Evolutionary conservation across 2,888 invertebrate genomes (phyloP), one percentile per base, ranked within the genome.

Genomic region (Mellilla xanthometata): DNA sequence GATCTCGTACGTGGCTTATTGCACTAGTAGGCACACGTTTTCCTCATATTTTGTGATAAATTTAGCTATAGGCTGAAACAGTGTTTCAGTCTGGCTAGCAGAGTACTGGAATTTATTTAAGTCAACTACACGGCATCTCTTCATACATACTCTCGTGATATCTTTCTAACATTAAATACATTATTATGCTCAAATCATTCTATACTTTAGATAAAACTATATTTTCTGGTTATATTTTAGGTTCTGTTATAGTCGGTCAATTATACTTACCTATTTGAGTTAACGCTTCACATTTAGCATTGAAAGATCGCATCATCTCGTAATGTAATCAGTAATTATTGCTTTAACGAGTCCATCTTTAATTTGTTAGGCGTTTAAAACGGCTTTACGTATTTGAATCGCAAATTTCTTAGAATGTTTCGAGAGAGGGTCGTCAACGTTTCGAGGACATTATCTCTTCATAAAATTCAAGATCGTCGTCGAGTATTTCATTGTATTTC

Each of bases 361-460:
- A 88, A 89, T 89, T 89, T 88, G 88, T 88, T 84, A 88, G 88
- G 85, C 87, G 86, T 88, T 86, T 85, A 82, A 88, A 87, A 88
- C 87, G 88, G 87, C 88, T 88, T 87, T 83, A 71, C 84, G 81
- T 79, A 89, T 89, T 89, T 89, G 88, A 89, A 88, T 88, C 87
- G 79, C 88, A 89, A 89, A 89, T 89, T 88, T 84, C 86, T 86
- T 76, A 83, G 83, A 88, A 88, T 87, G 88, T 87, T 88, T 85
- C 79, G 78, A 75, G 84, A 75, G 84, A 86, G 86, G 85, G 87
- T 81, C 78, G 79, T 79, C 76, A 74, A 77, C 83, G 81, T 81
- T 84, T 80, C 68, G 80, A 86, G 81, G 83, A 79, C 81, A 87
- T 88, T 87, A 89, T 85, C 85, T 85, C 85, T 84, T 87, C 82